phyloP scores from a whole-genome alignment of 2,888 invertebrate genomes.

The Luperina testacea region DNA sequence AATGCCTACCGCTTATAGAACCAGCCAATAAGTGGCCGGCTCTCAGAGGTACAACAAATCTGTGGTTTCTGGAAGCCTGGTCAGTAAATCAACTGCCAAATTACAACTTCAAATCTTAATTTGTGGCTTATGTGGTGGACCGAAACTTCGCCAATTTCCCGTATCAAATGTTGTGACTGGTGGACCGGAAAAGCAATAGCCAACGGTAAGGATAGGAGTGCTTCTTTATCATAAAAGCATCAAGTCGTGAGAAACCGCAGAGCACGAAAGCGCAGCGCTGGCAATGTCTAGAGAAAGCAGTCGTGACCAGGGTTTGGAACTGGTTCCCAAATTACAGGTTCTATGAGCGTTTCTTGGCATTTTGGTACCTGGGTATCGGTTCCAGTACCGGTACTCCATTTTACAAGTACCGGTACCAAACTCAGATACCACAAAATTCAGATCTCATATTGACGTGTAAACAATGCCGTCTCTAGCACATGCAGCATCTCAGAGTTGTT shows the following conservation, averaged over 20 bases:
- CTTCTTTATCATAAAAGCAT: neutral
- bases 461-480: neutral
- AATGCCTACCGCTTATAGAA: constrained; percentile 5
- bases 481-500: neutral
- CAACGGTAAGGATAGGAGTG: neutral
- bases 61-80: neutral
- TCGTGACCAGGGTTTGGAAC: neutral
- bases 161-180: neutral
- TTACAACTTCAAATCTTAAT: constrained; percentile 5
- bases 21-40: constrained; percentile 12
- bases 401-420: neutral
- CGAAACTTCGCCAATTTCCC: neutral
- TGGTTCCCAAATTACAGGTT: neutral
- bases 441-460: neutral
- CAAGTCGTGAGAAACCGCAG: neutral
- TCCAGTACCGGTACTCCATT: neutral
- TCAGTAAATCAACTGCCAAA: neutral
- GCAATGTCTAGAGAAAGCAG: neutral
- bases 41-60: neutral
- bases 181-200: neutral
- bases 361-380: neutral
- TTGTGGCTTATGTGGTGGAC: constrained; percentile 15
- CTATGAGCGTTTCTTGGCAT: neutral
- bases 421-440: neutral
- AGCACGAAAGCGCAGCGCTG: neutral